Conservation (phyloP, 2,797 vertebrate genomes). For the Potorous gilbertii region DNA sequence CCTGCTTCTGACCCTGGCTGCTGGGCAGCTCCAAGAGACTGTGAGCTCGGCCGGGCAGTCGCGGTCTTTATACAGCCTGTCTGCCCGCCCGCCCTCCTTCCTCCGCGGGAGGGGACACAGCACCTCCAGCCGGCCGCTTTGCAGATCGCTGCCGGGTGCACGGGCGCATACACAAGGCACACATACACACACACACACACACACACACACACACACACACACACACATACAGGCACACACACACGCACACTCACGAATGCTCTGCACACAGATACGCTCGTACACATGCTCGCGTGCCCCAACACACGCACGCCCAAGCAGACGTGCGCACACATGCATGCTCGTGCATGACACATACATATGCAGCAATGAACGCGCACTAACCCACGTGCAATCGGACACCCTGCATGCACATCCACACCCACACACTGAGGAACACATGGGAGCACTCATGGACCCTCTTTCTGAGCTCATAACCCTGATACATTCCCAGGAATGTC, state of each 20-base stretch:
- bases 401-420: background rate
- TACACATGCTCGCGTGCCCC: background rate
- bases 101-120: background rate
- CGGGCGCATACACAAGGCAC: background rate
- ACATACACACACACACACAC: background rate
- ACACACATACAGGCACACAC: background rate
- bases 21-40: conserved; percentile 70
- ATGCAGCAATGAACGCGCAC: background rate
- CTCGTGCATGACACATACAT: background rate
- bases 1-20: background rate
- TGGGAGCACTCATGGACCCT: conserved; percentile 6
- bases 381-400: background rate
- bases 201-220: background rate
- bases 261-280: background rate
- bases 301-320: background rate
- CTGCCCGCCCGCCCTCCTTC: background rate
- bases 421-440: background rate
- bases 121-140: conserved; percentile 58
- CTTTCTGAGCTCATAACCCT: conserved; percentile 23
- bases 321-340: background rate
- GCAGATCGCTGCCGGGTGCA: background rate
- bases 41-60: conserved; percentile 57
- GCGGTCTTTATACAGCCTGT: background rate
- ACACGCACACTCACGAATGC: background rate
- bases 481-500: background rate